Evolutionary conservation across 2,113 vertebrate genomes (phyloP).

Genomic region (Apodemus speciosus): DNA sequence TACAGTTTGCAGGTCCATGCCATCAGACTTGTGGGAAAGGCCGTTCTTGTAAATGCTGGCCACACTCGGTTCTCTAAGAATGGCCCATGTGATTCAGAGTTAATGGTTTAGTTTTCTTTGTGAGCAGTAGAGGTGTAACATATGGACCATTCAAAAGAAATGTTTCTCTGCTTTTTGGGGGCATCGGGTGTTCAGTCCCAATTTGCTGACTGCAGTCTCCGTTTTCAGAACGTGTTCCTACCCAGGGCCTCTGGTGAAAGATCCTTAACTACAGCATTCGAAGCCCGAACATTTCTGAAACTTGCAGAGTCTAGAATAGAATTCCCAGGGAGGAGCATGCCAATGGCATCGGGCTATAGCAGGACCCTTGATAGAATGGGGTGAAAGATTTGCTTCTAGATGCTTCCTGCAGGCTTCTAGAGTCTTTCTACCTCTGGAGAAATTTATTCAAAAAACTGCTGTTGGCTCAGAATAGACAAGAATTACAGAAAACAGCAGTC

Average conservation of each 20-base stretch:
- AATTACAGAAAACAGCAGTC: not conserved
- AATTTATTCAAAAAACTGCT: slow-evolving; percentile 48
- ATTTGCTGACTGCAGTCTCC: not conserved
- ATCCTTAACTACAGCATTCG: not conserved
- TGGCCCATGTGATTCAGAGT: not conserved
- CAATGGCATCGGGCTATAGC: not conserved
- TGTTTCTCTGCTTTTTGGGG: not conserved
- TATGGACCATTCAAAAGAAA: slow-evolving; percentile 1
- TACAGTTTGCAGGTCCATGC: not conserved
- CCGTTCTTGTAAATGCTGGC: not conserved
- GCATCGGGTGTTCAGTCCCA: not conserved
- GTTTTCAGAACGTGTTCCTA: not conserved
- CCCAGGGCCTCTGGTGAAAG: not conserved
- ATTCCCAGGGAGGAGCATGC: not conserved
- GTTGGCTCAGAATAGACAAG: slow-evolving; percentile 37
- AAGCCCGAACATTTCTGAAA: not conserved
- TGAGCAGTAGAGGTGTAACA: not conserved
- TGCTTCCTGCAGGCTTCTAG: not conserved
- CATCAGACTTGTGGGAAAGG: slow-evolving; percentile 2
- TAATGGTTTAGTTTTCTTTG: slow-evolving; percentile 13
- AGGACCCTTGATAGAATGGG: not conserved
- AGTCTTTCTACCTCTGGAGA: not conserved
- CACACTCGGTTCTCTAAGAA: not conserved
- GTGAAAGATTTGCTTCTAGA: not conserved
- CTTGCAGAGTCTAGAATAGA: not conserved